Conservation (phyloP, 2,113 vertebrate genomes). For the Suncus etruscus region DNA sequence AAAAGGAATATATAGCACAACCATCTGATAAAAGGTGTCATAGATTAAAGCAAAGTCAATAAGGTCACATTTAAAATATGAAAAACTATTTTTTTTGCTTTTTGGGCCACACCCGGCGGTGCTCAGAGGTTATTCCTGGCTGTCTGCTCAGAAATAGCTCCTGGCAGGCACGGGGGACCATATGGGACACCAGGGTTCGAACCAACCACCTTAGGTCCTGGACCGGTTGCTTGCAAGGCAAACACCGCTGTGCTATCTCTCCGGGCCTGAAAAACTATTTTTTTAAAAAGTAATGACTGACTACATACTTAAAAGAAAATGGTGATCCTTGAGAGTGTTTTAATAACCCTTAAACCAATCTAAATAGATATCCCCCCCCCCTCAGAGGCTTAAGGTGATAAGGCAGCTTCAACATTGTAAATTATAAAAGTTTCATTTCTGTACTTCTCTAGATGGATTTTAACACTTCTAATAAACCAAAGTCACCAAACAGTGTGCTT, state of each 20-base stretch:
- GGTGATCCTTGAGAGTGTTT: background rate
- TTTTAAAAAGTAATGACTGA: conserved; percentile 53
- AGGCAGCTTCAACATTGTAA: background rate
- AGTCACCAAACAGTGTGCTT: background rate
- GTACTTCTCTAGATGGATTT: background rate
- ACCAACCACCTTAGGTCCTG: no score
- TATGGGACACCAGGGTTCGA: no score
- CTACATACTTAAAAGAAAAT: background rate
- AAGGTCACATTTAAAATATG: background rate
- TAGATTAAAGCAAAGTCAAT: background rate
- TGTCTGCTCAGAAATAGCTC: no score
- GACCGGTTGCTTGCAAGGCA: no score
- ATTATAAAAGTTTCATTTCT: conserved; percentile 13
- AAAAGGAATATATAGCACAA: background rate
- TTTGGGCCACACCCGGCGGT: no score
- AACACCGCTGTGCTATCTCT: no score
- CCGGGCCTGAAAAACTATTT: background rate
- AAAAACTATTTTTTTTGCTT: conserved; percentile 30
- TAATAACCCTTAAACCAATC: conserved; percentile 16
- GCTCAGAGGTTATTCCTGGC: no score
- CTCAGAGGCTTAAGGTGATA: conserved; percentile 29
- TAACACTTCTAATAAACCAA: background rate
- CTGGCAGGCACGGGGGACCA: no score
- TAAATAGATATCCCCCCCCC: conserved; percentile 27
- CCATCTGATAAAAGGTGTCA: background rate